Evolutionary conservation across 2,888 invertebrate species (phyloP), one percentile per base, ranked within the genome.

Genomic region (Drosophila suboccidentalis): DNA sequence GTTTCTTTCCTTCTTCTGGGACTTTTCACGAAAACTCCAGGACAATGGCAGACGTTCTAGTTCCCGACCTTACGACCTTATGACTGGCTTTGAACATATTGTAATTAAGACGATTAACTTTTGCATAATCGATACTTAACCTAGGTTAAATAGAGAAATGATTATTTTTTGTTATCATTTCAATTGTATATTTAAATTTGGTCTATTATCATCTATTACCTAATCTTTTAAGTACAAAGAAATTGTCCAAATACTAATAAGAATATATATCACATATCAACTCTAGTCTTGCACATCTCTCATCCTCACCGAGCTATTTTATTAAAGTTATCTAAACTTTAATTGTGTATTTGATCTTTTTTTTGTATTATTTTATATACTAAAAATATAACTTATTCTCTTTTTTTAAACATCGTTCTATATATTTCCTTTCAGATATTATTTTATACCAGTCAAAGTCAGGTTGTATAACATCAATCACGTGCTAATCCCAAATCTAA

Each of bases 71-170:
- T 43, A 47, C 47, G 67, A 80, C 65, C 55, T 47, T 46, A 47
- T 53, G 29, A 50, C 44, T 36, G 22, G 62, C 43, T 61, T 64
- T n/a, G 17, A 49, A 49, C 13, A 17, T 34, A 43, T 53, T 63
- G 65, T 72, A 80, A 88, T 88, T 88, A 86, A 78, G 89, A 83
- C 71, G 87, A 84, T 84, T 88, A 84, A 83, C 63, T 83, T 84
- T 69, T 73, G 83, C 75, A 83, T 84, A 78, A 80, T 73, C 78
- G 64, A 71, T 65, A 54, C 58, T 61, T 47, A 46, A 29, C 22
- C 32, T 9, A 22, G 26, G 9, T 39, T 39, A 15, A 44, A 43
- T n/a, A 19, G 29, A 29, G 22, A 10, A 13, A 6, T 15, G 22
- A 2, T 38, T n/a, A 0, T 38, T 6, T 26, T 6, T 29, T 29